A percentile compares a stretch with the other conserved stretches of the same genome.
These are phyloP conservation scores for Temnothorax nylanderi DNA, from an alignment of 1,140 invertebrate genomes.

Conservation along the genomic window DNA sequence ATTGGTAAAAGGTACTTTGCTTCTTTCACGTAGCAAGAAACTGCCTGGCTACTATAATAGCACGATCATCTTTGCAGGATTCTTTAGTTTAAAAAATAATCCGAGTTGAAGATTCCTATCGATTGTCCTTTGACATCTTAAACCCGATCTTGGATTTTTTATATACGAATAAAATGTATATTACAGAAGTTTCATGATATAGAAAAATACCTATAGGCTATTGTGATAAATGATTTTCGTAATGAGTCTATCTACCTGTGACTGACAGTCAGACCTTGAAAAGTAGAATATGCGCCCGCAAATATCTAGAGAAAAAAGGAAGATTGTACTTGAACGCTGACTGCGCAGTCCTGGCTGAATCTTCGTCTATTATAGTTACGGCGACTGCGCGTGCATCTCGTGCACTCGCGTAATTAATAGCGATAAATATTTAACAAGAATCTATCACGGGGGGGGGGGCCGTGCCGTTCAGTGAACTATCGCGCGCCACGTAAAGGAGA, in stretches of 20 bases:
- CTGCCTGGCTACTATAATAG: background rate
- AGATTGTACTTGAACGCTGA: background rate
- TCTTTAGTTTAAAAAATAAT: background rate
- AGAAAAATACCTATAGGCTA: too few species aligned
- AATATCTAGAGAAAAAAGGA: background rate
- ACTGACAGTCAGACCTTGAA: background rate
- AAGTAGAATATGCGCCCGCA: background rate
- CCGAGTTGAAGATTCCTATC: background rate
- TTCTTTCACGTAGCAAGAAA: background rate
- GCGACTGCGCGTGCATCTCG: too few species aligned
- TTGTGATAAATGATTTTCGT: background rate
- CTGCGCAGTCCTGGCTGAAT: background rate
- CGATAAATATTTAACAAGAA: conserved; percentile 54
- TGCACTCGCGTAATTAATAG: conserved; percentile 46
- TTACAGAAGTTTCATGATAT: background rate
- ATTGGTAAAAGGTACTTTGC: background rate
- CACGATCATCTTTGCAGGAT: too few species aligned
- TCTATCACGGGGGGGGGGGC: background rate
- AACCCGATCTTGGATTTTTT: background rate
- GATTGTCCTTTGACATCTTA: background rate
- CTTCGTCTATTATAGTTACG: background rate
- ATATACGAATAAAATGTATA: background rate
- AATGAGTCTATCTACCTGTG: background rate
- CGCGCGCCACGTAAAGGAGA: conserved; percentile 40
- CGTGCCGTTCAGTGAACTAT: conserved; percentile 8